Evolutionary conservation across 2,797 vertebrate genomes (phyloP).

Genomic region (Sebastolobus altivelis): DNA sequence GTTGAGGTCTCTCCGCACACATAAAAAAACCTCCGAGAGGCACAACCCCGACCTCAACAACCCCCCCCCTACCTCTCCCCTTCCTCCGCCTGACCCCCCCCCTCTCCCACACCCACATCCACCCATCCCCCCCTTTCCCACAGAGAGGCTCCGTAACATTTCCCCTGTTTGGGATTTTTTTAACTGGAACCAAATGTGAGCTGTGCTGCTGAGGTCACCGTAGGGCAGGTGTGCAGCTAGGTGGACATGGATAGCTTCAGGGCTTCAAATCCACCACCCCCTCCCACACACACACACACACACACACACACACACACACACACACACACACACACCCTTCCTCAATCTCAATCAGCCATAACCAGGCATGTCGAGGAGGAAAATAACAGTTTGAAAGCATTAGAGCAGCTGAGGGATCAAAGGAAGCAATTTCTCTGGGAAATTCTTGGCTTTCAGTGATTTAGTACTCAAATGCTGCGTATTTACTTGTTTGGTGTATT

Average conservation of each 20-base stretch:
- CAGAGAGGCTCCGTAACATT: constrained; percentile 62
- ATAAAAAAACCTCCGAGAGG: constrained; percentile 57
- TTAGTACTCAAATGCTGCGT: constrained; percentile 10
- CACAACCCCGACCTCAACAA: constrained; percentile 68
- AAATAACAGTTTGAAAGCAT: constrained; percentile 73
- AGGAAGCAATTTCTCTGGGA: constrained; percentile 57
- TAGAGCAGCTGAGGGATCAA: constrained; percentile 59
- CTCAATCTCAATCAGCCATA: constrained; percentile 76
- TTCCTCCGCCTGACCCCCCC: constrained; percentile 13
- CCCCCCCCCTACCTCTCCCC: constrained; percentile 14
- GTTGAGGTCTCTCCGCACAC: constrained; percentile 70
- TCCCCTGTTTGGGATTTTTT: constrained; percentile 60
- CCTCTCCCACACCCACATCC: not conserved
- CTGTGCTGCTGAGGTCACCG: constrained; percentile 73
- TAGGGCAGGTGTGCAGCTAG: constrained; percentile 79
- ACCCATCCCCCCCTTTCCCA: constrained; percentile 55
- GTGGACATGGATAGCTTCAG: constrained; percentile 66
- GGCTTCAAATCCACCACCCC: constrained; percentile 33
- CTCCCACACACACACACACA: constrained; percentile 4
- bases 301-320: constrained; percentile 24
- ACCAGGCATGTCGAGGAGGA: constrained; percentile 72
- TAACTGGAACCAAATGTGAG: constrained; percentile 83
- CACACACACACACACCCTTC: constrained; percentile 39
- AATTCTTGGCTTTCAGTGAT: constrained; percentile 36
- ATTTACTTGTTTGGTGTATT: constrained; percentile 38